Conservation (phyloP, 2,888 invertebrate genomes). For the Germaria angustata region DNA sequence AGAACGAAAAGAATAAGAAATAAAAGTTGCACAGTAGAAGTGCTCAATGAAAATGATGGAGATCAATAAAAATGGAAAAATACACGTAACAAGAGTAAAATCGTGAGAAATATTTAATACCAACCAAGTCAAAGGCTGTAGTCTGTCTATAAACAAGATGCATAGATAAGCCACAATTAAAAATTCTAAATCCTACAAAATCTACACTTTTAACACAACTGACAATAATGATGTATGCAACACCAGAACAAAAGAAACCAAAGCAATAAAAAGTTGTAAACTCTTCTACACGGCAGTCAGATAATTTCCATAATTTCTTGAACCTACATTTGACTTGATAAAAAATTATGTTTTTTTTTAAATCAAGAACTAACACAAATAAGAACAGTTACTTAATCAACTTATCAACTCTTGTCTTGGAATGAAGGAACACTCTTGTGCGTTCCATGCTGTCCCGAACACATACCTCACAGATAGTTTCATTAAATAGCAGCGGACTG, state of each 20-base stretch:
- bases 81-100: conserved; percentile 34
- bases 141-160: conserved; percentile 54
- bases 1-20: background rate
- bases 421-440: background rate
- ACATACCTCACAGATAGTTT: conserved; percentile 21
- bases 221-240: conserved; percentile 41
- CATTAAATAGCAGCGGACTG: background rate
- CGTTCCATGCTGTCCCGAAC: background rate
- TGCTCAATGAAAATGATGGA: conserved; percentile 30
- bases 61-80: conserved; percentile 26
- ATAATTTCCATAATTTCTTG: conserved; percentile 62
- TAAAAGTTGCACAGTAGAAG: conserved; percentile 57
- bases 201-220: conserved; percentile 20
- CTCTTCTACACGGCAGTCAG: conserved; percentile 50
- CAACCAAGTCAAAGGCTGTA: background rate
- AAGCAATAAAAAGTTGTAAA: background rate
- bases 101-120: conserved; percentile 62
- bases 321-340: conserved; percentile 19
- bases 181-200: conserved; percentile 35
- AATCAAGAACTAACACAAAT: background rate
- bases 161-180: conserved; percentile 65
- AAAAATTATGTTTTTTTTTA: conserved; percentile 31
- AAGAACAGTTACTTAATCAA: conserved; percentile 25
- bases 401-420: conserved; percentile 38
- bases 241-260: conserved; percentile 2